Base-by-base conservation (phyloP, 2,888 invertebrate species). In the Stenoptilia bipunctidactyla region DNA sequence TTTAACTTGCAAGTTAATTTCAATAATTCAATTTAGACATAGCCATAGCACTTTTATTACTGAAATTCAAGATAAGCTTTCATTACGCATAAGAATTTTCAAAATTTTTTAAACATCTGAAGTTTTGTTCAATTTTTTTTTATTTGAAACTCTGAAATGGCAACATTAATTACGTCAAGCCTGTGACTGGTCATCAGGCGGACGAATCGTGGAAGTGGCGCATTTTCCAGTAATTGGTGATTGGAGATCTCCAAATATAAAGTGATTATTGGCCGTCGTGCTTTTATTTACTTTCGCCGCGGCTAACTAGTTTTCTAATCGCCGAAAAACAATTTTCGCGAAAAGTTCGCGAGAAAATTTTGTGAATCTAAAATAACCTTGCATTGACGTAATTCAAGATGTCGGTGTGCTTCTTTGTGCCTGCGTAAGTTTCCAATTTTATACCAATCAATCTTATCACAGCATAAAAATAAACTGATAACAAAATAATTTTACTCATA, bases 341-440 rank as follows among this genome's bases (percentile, higher is more conserved):
- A 51, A 55, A 49, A 40, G 46, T 52, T 47, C 49, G 45, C 43
- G 38, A 40, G 14, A 47, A 55, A 46, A 44, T 51, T 44, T 51
- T 45, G 27, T 40, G 39, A 42, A 43, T 45, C 33, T 15, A 34
- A 33, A 13, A 5, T 34, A 9, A 14, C 34, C 14, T 13, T 34
- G 34, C 13, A 4, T 34, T 13, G 10, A 48, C 41, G 40, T 55
- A 49, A 51, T 55, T 46, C 83, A 85, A 84, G 66, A 89, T 89
- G 88, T 90, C 90, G 51, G 88, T 90, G 56, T 90, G 88, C 76
- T 82, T 76, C 75, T 90, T 89, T 68, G 88, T 90, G 55, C 89
- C 89, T 70, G 75, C 89, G 90, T 90, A 87, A 88, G 90, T 89
- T 80, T 52, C 58, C 54, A n/a, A n/a, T n/a, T 48, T 48, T 8